Evolutionary conservation across 53 echinoderm and acorn worm genomes (phyloP).

Genomic region (Crossaster papposus): DNA sequence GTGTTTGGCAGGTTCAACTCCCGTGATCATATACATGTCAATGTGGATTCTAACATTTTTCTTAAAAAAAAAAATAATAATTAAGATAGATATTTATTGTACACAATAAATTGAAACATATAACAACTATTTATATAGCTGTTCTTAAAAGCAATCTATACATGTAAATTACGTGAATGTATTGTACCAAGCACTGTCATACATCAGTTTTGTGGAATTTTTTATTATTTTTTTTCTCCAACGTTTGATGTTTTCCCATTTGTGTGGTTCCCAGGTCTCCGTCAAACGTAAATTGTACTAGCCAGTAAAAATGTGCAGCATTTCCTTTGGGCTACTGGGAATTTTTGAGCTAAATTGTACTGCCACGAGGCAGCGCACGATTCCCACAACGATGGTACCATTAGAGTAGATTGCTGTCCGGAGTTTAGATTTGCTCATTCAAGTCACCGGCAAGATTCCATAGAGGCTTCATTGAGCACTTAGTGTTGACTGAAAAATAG

Average conservation of each 20-base stretch:
- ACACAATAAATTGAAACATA: too few relatives aligned
- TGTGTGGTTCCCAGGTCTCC: neutral
- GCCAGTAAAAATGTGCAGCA: neutral
- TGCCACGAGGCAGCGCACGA: neutral
- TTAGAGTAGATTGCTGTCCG: neutral
- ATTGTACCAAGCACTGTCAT: too few relatives aligned
- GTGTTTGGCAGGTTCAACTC: neutral
- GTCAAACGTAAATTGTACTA: neutral
- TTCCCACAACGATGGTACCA: neutral
- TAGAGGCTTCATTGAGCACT: neutral
- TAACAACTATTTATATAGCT: too few relatives aligned
- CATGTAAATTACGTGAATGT: too few relatives aligned
- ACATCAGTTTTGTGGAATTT: too few relatives aligned
- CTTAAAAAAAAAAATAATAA: neutral
- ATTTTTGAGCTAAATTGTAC: neutral
- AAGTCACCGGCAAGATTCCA: neutral
- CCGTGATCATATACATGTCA: neutral
- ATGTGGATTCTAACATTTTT: neutral
- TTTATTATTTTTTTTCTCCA: neutral
- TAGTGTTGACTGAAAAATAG: slow-evolving; percentile 16
- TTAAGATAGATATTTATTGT: neutral
- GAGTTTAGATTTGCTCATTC: neutral
- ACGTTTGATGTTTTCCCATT: neutral
- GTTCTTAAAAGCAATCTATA: too few relatives aligned
- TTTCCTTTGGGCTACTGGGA: neutral